Base-by-base conservation (phyloP, 2,113 vertebrate genomes). In the Aptenodytes forsteri region DNA sequence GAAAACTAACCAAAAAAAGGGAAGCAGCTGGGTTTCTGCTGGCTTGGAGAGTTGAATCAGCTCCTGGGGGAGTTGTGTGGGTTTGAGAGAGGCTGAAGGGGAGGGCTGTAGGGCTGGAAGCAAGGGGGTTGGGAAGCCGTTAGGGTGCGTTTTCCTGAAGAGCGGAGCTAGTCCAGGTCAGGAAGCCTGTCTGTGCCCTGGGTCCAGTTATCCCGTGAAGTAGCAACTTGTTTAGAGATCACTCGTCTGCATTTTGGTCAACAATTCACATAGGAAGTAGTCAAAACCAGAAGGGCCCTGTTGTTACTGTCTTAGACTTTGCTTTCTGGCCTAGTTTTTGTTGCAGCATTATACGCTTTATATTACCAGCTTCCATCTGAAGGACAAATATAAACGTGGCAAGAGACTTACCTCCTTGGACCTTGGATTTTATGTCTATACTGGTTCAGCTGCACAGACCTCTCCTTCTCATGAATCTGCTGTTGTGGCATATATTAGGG, bases 91-190 rank as follows among this genome's bases (percentile, higher is more conserved):
- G 13, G 20, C 46, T 82, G 59, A 36, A 59, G n/a, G 44, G 47
- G 12, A 73, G 34, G 46, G 8, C 40, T 30, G 20, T 26, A 42
- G 36, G 58, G 23, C 50, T 58, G 52, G 26, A 67, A 80, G 29
- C 20, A 40, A 27, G 16, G 56, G 11, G 22, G 2, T 7, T 58
- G 27, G 47, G 34, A 29, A 79, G 34, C n/a, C 0, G 0, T 23
- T 94, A 13, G 27, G 52, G 26, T 83, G 38, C 1, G 0, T 81
- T 91, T 71, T 90, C 55, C 79, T 87, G 42, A 58, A 19, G 34
- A 82, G 50, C 2, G 1, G 30, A 62, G 64, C 59, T 91, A 25
- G 54, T 52, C 20, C 3, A 2, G 23, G 23, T 93, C 72, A 76
- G 93, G 91, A 94, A 64, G 27, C 52, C 15, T 59, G 40, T 79